Conservation (phyloP, 1,140 invertebrate genomes). For the Wasmannia auropunctata region DNA sequence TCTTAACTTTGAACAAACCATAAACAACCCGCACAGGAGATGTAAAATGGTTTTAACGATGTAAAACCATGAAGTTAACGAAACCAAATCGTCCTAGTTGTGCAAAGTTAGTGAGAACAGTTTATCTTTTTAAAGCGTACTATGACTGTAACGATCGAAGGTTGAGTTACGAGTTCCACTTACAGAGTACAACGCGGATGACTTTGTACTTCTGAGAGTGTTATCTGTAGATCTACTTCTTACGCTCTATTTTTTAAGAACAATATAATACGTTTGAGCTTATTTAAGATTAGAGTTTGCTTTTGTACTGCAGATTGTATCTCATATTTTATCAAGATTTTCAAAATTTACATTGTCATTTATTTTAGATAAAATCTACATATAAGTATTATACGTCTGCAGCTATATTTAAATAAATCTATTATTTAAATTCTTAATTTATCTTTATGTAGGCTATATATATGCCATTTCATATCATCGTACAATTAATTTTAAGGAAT, state of each 20-base stretch:
- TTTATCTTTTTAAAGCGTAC: constrained; percentile 34
- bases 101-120: constrained; percentile 20
- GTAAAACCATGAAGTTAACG: background rate
- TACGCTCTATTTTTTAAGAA: constrained; percentile 4
- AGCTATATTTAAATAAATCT: background rate
- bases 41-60: no score
- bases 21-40: background rate
- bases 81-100: constrained; percentile 33
- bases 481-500: background rate
- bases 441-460: background rate
- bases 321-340: background rate
- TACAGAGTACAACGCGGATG: background rate
- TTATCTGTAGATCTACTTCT: background rate
- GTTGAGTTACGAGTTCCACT: constrained; percentile 40
- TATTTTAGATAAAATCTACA: background rate
- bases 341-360: background rate
- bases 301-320: background rate
- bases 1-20: constrained; percentile 26
- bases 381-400: background rate
- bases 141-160: constrained; percentile 1
- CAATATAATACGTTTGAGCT: background rate
- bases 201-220: constrained; percentile 45
- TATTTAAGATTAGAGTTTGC: background rate
- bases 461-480: background rate
- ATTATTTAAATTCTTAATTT: background rate